phyloP scores from a whole-genome alignment of 2,113 vertebrate genomes.

The Eurystomus gularis region DNA sequence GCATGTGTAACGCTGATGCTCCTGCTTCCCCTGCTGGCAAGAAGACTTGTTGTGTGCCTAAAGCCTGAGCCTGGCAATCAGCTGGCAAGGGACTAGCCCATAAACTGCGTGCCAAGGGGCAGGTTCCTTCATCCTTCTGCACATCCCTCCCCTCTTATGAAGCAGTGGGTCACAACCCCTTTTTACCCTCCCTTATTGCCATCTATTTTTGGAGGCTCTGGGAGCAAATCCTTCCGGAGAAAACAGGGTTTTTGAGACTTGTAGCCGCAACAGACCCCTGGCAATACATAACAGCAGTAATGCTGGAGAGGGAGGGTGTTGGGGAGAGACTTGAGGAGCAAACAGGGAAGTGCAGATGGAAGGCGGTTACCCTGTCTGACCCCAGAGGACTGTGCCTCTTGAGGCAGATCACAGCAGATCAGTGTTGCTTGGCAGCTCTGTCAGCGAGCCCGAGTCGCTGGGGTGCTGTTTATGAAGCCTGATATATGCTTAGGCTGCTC shows the following conservation, averaged over 20 bases:
- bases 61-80: not conserved
- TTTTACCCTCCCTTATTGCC: not conserved
- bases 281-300: not conserved
- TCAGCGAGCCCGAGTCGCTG: not conserved
- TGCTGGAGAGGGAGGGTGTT: not conserved
- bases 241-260: too few species aligned
- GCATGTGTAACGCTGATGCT: fast-evolving
- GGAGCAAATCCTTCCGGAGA: not conserved
- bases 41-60: fast-evolving
- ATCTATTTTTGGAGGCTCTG: fast-evolving
- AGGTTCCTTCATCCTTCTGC: not conserved
- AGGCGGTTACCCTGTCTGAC: not conserved
- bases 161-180: not conserved
- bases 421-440: not conserved
- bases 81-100: not conserved
- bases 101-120: not conserved
- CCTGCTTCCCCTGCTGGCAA: not conserved
- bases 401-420: not conserved
- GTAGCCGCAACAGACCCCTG: too few species aligned
- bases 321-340: not conserved
- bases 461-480: conserved; percentile 5
- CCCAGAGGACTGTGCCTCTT: not conserved
- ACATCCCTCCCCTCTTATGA: not conserved
- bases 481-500: not conserved
- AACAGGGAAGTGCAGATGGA: not conserved